phyloP scores from a whole-genome alignment of 2,888 invertebrate genomes.

The Acanthopleura granulata region DNA sequence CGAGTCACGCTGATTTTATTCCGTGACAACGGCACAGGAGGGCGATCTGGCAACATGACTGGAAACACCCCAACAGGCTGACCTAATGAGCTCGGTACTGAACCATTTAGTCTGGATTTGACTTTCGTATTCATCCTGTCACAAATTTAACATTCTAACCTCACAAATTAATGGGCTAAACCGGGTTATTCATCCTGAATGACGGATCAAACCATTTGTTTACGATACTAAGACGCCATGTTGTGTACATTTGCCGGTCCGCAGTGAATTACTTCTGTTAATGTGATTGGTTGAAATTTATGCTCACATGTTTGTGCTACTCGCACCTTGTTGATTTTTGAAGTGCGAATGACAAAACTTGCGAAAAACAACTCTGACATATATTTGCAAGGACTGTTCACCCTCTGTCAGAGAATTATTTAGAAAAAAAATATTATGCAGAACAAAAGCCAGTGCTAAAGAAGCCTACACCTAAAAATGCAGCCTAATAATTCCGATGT shows the following conservation, averaged over 20 bases:
- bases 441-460: too few relatives aligned
- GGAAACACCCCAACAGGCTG: constrained; percentile 50
- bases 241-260: neutral
- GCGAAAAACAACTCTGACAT: too few relatives aligned
- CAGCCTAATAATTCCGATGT: too few relatives aligned
- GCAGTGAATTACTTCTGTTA: too few relatives aligned
- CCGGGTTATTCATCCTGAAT: neutral
- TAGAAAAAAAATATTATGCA: too few relatives aligned
- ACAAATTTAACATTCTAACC: neutral
- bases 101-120: constrained; percentile 37
- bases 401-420: too few relatives aligned
- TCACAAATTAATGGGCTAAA: neutral
- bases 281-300: too few relatives aligned
- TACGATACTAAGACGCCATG: constrained; percentile 5
- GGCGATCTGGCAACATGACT: constrained; percentile 28
- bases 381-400: too few relatives aligned
- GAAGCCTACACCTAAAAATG: too few relatives aligned
- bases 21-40: neutral
- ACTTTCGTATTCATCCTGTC: constrained; percentile 43
- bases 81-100: constrained; percentile 48
- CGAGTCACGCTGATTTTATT: neutral
- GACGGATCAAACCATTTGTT: neutral
- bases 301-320: too few relatives aligned
- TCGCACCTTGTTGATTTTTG: too few relatives aligned
- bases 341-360: too few relatives aligned